These are phyloP conservation scores for Trochalopteron elliotii DNA, from an alignment of 2,113 vertebrate genomes.

Conservation along the genomic window DNA sequence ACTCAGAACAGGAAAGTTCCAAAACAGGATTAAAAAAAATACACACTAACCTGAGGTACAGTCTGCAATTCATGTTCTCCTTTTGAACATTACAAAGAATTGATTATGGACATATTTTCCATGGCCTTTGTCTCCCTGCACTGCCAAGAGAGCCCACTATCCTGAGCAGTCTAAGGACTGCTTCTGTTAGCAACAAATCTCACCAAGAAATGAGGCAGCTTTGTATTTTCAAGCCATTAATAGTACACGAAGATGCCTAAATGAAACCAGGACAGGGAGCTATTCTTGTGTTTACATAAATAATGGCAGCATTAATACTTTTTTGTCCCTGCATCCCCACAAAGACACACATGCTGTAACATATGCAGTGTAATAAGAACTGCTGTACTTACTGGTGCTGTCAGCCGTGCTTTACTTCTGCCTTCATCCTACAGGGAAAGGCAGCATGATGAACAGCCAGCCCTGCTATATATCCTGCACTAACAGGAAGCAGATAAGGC, in stretches of 20 bases:
- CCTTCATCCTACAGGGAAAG: slow-evolving; percentile 8
- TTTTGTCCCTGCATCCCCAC: background rate
- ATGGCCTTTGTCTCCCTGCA: background rate
- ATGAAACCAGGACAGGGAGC: background rate
- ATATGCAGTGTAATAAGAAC: background rate
- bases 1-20: background rate
- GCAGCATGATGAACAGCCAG: slow-evolving; percentile 3
- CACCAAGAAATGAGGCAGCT: background rate
- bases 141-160: background rate
- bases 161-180: background rate
- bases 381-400: background rate
- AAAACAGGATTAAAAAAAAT: background rate
- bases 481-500: slow-evolving; percentile 60
- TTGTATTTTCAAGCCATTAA: background rate
- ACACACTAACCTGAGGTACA: background rate
- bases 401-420: background rate
- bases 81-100: background rate
- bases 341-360: background rate
- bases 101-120: background rate
- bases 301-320: background rate
- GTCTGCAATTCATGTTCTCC: background rate
- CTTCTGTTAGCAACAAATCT: background rate
- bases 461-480: background rate
- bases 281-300: background rate
- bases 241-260: background rate